Evolutionary conservation across 2,888 invertebrate genomes (phyloP), one percentile per base, ranked within the genome.

Genomic region (Hydrotaea cyrtoneurina): DNA sequence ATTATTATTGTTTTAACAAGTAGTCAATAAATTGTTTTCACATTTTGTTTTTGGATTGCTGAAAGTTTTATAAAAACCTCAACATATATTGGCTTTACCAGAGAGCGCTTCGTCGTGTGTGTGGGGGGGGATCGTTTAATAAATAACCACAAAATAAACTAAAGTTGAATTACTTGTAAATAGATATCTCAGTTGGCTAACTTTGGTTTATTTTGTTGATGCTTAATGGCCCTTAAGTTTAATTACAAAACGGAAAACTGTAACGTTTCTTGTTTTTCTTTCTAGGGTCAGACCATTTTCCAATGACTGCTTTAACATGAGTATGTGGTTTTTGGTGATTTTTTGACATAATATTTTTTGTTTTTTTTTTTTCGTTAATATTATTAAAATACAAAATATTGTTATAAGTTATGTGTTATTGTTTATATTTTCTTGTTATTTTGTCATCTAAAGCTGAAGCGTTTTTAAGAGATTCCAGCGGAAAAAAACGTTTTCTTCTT

Each of bases 401-500:
- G 15, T 43, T 74, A 31, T 53, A 31, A 71, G 39, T 46, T 39
- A 39, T 13, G 13, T 39, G 10, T 39, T 39, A 39, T 23, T 72
- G n/a, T 53, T 59, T 72, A 17, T n/a, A n/a, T n/a, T 72, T 36
- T 79, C 85, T 87, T 86, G 71, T 87, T 86, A 83, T 85, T 87
- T 88, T 83, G 81, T 86, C 85, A 82, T 77, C 76, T 86, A 85
- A 86, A 82, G 86, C 83, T 85, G 86, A 85, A 85, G 83, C 85
- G 80, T 23, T 71, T 64, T 78, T 11, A n/a, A 31, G 15, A 62
- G 57, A 31, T n/a, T 17, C 21, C 43, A 66, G 43, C 13, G 39
- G 26, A 19, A 66, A 66, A 64, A 43, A 36, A 13, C 21, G 39
- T 39, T 69, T 23, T 43, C 64, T 76, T 39, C 17, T 26, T n/a